Conservation (phyloP, 1,140 invertebrate species). For the Augochlora pura region DNA sequence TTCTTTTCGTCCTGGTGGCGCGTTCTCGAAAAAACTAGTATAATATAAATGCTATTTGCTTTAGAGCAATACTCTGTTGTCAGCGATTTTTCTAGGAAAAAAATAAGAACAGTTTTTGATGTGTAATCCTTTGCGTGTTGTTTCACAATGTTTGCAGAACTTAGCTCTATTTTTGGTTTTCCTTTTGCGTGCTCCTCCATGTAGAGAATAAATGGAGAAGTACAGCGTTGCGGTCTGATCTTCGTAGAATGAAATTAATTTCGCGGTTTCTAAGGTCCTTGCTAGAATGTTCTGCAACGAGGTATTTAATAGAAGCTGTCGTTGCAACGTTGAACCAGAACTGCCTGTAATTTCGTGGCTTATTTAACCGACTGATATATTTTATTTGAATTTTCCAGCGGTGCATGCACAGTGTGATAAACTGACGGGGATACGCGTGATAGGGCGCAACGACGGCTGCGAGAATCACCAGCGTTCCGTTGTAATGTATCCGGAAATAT, state of each 20-base stretch:
- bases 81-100: no score
- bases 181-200: no score
- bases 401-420: conserved; percentile 12
- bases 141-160: no score
- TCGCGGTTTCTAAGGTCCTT: neutral
- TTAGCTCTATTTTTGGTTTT: no score
- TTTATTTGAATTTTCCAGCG: conserved; percentile 45
- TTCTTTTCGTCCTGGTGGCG: no score
- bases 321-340: conserved; percentile 48
- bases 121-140: no score
- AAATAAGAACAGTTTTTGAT: no score
- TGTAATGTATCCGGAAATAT: conserved; percentile 13
- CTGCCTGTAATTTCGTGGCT: conserved; percentile 61
- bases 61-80: no score
- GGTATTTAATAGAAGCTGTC: conserved; percentile 59
- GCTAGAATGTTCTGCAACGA: conserved; percentile 48
- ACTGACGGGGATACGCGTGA: conserved; percentile 23
- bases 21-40: no score
- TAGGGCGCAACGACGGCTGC: neutral
- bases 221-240: no score
- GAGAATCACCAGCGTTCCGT: conserved; percentile 9
- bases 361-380: conserved; percentile 56
- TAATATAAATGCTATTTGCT: no score
- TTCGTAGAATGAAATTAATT: conserved; percentile 23
- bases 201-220: no score